Conservation (phyloP, 1,140 invertebrate genomes). For the Orchesella cincta region DNA sequence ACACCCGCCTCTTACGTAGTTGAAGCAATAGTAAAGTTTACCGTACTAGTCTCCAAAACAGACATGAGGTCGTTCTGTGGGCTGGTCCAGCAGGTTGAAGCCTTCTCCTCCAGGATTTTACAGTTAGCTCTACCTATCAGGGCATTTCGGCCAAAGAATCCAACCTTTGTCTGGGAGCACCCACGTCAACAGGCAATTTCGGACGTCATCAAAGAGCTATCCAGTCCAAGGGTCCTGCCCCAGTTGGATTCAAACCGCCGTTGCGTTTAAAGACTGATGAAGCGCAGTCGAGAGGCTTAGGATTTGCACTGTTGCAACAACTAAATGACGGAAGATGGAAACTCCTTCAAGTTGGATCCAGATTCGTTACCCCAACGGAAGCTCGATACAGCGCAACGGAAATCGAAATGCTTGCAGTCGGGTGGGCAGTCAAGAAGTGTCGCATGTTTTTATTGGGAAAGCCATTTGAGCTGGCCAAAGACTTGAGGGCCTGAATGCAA, state of each 20-base stretch:
- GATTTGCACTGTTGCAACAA: background rate
- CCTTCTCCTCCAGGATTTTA: background rate
- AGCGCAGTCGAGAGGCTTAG: background rate
- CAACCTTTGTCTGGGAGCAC: background rate
- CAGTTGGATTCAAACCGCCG: background rate
- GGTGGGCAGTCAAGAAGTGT: background rate
- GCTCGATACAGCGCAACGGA: background rate
- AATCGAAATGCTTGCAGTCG: conserved; percentile 2
- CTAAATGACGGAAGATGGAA: background rate
- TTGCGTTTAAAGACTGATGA: conserved; percentile 8
- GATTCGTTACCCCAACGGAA: background rate
- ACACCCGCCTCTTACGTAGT: no score
- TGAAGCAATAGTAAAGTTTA: no score
- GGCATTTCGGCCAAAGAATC: background rate
- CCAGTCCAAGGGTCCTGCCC: background rate
- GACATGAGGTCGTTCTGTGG: background rate
- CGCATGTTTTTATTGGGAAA: background rate
- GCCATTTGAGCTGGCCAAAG: background rate
- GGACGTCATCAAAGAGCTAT: background rate
- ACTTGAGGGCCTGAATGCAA: background rate
- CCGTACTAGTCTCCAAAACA: background rate
- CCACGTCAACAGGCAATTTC: background rate
- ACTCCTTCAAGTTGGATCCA: background rate
- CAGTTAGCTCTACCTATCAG: background rate
- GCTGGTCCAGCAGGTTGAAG: background rate